Base-by-base conservation (phyloP, 2,797 vertebrate genomes). In the Pelochelys cantorii region DNA sequence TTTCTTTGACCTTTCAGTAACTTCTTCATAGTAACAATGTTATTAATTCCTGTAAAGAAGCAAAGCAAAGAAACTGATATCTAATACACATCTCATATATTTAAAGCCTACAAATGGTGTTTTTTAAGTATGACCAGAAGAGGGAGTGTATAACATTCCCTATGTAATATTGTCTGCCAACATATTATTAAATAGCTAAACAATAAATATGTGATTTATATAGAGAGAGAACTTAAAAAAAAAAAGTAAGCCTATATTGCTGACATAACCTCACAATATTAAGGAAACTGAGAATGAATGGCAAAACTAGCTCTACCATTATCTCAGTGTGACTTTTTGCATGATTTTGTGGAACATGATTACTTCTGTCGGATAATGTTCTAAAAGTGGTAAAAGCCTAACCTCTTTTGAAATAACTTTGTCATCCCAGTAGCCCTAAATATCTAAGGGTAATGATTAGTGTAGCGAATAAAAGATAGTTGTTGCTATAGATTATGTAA, bases 101-200 rank as follows among this genome's bases (percentile, higher is more conserved):
- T 74, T n/a, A 5, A 88, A 53, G 27, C 55, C 14, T 90, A 52
- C 81, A 78, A 95, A 90, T 48, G 90, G 94, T 93, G 95, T 88
- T 90, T 95, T 92, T 93, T 91, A 83, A 10, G 2, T 84, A n/a
- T 85, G 91, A 77, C 96, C 97, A 97, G 97, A 94, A 97, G 97
- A 96, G 96, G 97, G 95, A 95, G 96, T 82, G 11, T 95, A 89
- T 88, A 87, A 81, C 27, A 22, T 75, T 90, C 88, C 15, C 42
- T 65, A 4, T 90, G 29, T 12, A 18, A 23, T 22, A 31, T 90
- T 86, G 83, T 52, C 48, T 85, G 0, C 57, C 57, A 8, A 7
- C 81, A 92, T 89, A 71, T 60, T 95, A 68, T 68, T 59, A 7
- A 84, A 55, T n/a, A 87, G 11, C 25, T 80, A 48, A 25, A 92